These are phyloP conservation scores for Sus cebifrons DNA, from an alignment of 2,797 vertebrate species.

Conservation along the genomic window DNA sequence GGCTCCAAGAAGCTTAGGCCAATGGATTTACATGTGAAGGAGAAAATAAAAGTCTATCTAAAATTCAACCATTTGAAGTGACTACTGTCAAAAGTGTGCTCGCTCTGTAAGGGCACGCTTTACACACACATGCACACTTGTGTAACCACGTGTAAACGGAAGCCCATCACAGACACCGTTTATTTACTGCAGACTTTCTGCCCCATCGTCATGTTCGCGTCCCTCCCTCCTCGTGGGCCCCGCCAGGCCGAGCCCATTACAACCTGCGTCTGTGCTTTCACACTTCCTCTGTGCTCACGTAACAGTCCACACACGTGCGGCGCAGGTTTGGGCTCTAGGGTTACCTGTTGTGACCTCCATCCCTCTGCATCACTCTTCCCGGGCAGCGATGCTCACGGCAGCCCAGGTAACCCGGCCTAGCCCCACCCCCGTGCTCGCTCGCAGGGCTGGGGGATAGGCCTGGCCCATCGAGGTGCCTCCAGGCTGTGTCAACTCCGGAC, in stretches of 20 bases:
- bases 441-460: not conserved
- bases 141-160: rapidly evolving
- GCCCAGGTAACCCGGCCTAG: rapidly evolving
- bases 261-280: not conserved
- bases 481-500: not conserved
- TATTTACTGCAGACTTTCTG: not conserved
- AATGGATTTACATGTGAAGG: constrained; percentile 12
- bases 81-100: not conserved
- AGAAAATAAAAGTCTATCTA: not conserved
- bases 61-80: not conserved
- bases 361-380: not conserved
- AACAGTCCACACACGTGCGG: too few species aligned
- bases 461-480: not conserved
- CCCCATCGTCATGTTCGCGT: too few species aligned
- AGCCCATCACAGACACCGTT: rapidly evolving
- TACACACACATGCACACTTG: rapidly evolving
- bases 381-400: rapidly evolving
- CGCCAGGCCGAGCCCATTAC: not conserved
- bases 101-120: not conserved
- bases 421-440: too few species aligned
- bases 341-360: too few species aligned
- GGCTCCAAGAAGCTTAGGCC: not conserved
- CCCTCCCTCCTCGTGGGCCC: too few species aligned
- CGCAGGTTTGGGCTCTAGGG: not conserved
- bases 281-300: not conserved